phyloP scores from a whole-genome alignment of 2,113 vertebrate species.

The Stictonetta naevosa region DNA sequence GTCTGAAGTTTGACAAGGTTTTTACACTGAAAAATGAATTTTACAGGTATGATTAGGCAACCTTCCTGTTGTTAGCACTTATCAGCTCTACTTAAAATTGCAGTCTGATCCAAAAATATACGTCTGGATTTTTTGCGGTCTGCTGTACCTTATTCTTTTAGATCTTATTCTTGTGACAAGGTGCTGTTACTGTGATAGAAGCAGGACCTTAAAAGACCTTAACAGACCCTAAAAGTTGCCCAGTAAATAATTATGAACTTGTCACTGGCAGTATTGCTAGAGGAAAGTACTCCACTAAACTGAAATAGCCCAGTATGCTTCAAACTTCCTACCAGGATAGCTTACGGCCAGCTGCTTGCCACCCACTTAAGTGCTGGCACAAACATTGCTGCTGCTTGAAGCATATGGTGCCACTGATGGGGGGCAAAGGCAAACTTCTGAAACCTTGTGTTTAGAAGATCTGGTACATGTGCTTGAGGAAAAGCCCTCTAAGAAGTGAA shows the following conservation, averaged over 20 bases:
- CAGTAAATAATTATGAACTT: background rate
- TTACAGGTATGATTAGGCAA: background rate
- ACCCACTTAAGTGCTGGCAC: accelerated
- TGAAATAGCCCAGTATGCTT: background rate
- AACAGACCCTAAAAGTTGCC: background rate
- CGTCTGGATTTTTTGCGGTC: background rate
- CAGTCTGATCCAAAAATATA: background rate
- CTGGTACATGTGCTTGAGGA: background rate
- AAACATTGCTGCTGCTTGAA: background rate
- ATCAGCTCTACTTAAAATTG: background rate
- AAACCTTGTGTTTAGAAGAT: background rate
- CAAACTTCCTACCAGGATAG: background rate
- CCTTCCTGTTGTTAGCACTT: background rate
- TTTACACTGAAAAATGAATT: background rate
- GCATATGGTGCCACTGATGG: background rate
- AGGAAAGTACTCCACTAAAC: background rate
- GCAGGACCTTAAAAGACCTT: background rate
- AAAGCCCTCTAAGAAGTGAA: background rate
- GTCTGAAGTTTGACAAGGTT: background rate
- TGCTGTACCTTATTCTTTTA: background rate
- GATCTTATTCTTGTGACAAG: background rate
- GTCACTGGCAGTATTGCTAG: background rate
- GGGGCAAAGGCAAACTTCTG: background rate
- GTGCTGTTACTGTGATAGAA: background rate
- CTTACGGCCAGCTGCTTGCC: background rate